phyloP scores from a whole-genome alignment of 1,140 invertebrate species.

The Hormaphis cornu region DNA sequence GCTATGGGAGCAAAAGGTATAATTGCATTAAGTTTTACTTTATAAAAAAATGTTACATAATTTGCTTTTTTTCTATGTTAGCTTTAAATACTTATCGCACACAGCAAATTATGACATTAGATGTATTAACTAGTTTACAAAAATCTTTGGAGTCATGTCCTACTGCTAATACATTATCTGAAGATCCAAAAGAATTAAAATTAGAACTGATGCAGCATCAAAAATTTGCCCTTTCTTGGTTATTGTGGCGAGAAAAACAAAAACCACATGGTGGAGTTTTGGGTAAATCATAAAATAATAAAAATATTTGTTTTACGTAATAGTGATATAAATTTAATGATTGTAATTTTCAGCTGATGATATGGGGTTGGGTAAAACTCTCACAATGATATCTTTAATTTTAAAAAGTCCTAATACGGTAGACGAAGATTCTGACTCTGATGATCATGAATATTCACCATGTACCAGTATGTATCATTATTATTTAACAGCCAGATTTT shows the following conservation, averaged over 20 bases:
- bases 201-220: slow-evolving; percentile 77
- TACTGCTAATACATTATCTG: slow-evolving; percentile 47
- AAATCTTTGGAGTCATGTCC: slow-evolving; percentile 58
- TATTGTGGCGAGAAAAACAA: slow-evolving; percentile 78
- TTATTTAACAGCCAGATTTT: background rate
- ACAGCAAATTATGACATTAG: slow-evolving; percentile 57
- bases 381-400: slow-evolving; percentile 81
- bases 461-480: background rate
- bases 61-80: slow-evolving; percentile 32
- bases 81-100: slow-evolving; percentile 52
- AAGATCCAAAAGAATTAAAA: slow-evolving; percentile 55
- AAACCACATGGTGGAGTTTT: slow-evolving; percentile 70
- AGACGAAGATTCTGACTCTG: slow-evolving; percentile 36
- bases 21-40: background rate
- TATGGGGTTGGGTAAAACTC: slow-evolving; percentile 89
- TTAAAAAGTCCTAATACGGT: slow-evolving; percentile 43
- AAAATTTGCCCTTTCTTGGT: slow-evolving; percentile 74
- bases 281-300: slow-evolving; percentile 41
- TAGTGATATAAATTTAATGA: slow-evolving; percentile 1
- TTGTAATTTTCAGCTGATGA: slow-evolving; percentile 64
- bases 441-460: slow-evolving; percentile 26
- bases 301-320: slow-evolving; percentile 29
- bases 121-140: slow-evolving; percentile 63
- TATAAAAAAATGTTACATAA: background rate
- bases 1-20: slow-evolving; percentile 31